Base-by-base conservation (phyloP, 1,140 invertebrate genomes). In the Zaprionus ghesquierei region DNA sequence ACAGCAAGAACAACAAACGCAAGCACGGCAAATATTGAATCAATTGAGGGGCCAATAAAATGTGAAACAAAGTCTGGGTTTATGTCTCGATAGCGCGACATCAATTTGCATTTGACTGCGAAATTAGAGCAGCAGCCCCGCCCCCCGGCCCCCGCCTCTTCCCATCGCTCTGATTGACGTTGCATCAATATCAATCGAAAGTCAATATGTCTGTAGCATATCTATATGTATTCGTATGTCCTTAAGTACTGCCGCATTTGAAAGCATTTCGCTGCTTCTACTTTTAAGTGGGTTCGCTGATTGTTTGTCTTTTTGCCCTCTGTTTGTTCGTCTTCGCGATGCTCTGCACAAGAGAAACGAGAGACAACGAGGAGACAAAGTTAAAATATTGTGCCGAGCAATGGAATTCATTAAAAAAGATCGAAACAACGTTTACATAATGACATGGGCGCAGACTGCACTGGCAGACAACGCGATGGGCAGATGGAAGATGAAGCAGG, bases 231-330 rank as follows among this genome's bases (percentile, higher is more conserved):
- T 62, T 6, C 8, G 15, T 55, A 46, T 22, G 3, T 46, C 10
- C 33, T 15, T 54, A 41, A 41, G n/a, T 15, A 53, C 54, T 29
- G n/a, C 33, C 33, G 50, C 49, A 68, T 68, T 69, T 75, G 79
- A 87, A 77, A 79, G 79, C 79, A 59, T 87, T 87, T 77, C 23
- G 23, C 61, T 79, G 82, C 84, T 77, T 51, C 64, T 49, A 60
- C 62, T 64, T 77, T 66, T 56, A 59, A 77, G 31, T 64, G 65
- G 55, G 60, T 63, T 74, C 64, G 46, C 41, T 59, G 63, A 65
- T 78, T 87, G 53, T 77, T 81, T 76, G 56, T 69, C 69, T 82
- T 87, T 82, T 87, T 82, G 61, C 20, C 33, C 64, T 82, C 61
- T 79, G 79, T 87, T 86, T 89, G 75, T 41, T 15, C 20, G 58